Evolutionary conservation across 2,888 invertebrate genomes (phyloP).

Genomic region (Spisula subtruncata): DNA sequence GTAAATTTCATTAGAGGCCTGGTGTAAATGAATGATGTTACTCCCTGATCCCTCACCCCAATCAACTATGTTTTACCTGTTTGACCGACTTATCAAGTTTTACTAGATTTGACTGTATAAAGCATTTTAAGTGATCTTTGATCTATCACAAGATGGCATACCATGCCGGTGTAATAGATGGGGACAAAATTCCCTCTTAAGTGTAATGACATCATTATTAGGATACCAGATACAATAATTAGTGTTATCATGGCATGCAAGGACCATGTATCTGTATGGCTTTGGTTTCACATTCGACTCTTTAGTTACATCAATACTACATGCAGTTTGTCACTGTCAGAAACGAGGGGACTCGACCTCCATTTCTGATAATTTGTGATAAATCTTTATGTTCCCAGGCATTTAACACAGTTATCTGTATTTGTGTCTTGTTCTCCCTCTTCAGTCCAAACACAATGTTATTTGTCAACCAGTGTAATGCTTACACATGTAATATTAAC

Average conservation of each 20-base stretch:
- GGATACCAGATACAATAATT: slow-evolving; percentile 1
- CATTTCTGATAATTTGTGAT: slow-evolving; percentile 4
- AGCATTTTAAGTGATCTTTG: neutral
- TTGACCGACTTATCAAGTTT: neutral
- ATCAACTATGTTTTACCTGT: neutral
- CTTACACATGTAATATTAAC: slow-evolving; percentile 1
- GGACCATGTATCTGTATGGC: neutral
- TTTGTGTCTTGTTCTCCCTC: neutral
- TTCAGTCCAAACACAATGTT: neutral
- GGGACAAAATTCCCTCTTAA: neutral
- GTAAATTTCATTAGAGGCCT: too few relatives aligned
- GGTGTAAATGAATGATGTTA: too few relatives aligned
- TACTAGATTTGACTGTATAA: neutral
- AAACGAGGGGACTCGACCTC: neutral
- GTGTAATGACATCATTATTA: slow-evolving; percentile 11
- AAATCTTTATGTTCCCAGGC: slow-evolving; percentile 19
- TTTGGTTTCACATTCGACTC: neutral
- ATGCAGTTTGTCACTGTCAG: slow-evolving; percentile 8
- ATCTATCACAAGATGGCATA: neutral
- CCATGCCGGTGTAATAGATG: slow-evolving; percentile 5
- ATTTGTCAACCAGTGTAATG: neutral
- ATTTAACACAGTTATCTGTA: neutral
- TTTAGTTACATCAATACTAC: neutral
- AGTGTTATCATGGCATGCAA: neutral
- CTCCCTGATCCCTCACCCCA: too few relatives aligned